These are phyloP conservation scores for Phrynosoma platyrhinos DNA, from an alignment of 2,113 vertebrate species.

Conservation along the genomic window DNA sequence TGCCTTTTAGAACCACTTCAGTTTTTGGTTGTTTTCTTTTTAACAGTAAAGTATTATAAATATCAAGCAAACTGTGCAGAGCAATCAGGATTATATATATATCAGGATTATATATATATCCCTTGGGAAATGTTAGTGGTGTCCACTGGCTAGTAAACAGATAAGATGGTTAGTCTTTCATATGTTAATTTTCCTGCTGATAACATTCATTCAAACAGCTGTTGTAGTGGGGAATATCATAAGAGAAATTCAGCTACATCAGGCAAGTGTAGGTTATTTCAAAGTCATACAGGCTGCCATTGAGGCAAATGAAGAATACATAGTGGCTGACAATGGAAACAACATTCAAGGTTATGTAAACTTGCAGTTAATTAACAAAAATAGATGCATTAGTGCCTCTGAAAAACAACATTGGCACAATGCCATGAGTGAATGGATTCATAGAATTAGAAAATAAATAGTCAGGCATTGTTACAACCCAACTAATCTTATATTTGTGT, in stretches of 20 bases:
- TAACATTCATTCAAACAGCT: slow-evolving; percentile 53
- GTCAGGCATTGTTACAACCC: not conserved
- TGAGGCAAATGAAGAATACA: slow-evolving; percentile 38
- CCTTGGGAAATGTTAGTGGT: slow-evolving; percentile 34
- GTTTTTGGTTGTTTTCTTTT: not conserved
- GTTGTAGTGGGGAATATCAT: slow-evolving; percentile 46
- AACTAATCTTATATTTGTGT: not conserved
- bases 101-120: no score
- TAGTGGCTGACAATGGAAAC: not conserved
- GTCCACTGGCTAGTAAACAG: slow-evolving; percentile 43
- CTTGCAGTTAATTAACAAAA: not conserved
- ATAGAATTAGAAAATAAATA: not conserved
- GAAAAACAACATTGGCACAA: not conserved
- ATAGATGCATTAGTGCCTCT: slow-evolving; percentile 1
- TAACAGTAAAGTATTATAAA: not conserved
- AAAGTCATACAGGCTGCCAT: slow-evolving; percentile 43
- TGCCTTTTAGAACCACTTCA: not conserved
- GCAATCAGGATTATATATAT: slow-evolving; percentile 6
- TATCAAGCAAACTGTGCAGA: not conserved
- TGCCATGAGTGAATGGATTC: not conserved
- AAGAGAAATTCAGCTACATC: slow-evolving; percentile 37
- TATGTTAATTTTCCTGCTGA: slow-evolving; percentile 41
- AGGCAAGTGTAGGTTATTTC: slow-evolving; percentile 63
- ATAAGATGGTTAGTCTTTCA: slow-evolving; percentile 12
- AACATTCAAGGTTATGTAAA: not conserved